These are phyloP conservation scores for Erinaceus europaeus DNA, from an alignment of 2,113 vertebrate species.

Conservation along the genomic window DNA sequence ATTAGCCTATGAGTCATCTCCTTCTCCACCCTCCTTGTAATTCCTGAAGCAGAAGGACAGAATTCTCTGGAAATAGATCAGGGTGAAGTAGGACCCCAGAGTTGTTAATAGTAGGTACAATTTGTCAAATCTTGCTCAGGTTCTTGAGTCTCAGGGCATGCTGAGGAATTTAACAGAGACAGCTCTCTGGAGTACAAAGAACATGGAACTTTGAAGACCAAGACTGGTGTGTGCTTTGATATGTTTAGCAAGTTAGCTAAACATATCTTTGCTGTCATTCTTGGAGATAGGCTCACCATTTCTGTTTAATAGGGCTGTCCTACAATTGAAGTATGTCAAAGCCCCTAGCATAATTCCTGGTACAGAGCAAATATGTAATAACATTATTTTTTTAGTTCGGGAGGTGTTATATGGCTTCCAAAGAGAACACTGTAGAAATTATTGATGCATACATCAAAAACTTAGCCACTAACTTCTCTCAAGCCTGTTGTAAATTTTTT, in stretches of 20 bases:
- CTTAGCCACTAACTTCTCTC: neutral
- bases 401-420: neutral
- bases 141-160: neutral
- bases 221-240: neutral
- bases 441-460: neutral
- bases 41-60: neutral
- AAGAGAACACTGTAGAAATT: neutral
- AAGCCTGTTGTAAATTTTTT: neutral
- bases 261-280: neutral
- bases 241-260: neutral
- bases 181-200: neutral
- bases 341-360: fast-evolving
- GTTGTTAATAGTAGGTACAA: neutral
- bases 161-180: neutral
- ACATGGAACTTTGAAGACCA: too few species aligned
- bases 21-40: neutral
- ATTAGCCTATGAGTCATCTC: conserved; percentile 37
- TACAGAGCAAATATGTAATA: neutral
- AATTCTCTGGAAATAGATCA: neutral
- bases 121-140: neutral
- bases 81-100: too few species aligned
- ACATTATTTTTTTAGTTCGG: neutral
- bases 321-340: neutral
- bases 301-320: neutral
- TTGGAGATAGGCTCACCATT: fast-evolving